Base-by-base conservation (phyloP, 2,797 vertebrate species). In the Ctenopoma multispine region DNA sequence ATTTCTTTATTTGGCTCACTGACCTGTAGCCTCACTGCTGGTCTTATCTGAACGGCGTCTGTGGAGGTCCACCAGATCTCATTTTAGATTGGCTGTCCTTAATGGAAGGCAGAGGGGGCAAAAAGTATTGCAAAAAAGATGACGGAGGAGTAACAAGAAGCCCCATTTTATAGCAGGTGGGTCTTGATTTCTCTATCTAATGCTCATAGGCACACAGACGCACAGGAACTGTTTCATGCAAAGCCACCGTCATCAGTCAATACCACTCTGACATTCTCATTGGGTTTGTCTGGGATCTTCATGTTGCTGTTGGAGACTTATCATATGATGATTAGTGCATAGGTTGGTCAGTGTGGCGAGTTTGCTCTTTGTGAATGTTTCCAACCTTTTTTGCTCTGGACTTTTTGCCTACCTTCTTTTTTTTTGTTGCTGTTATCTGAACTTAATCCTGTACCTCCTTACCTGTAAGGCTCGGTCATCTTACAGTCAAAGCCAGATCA, bases 1-100 rank as follows among this genome's bases (percentile, higher is more conserved):
- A 63, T 77, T 67, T 70, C 63, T 73, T 69, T 67, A 74, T 70
- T 69, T 47, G 49, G 61, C 71, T 83, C 63, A 40, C 63, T 89
- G 80, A 83, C 74, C 77, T 75, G 73, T 60, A 62, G 71, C 64
- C 41, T 27, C 34, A 47, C 56, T 1, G 38, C 48, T 61, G 64
- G 27, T 63, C 71, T 83, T 81, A 80, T 88, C 81, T 41, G 2
- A 0, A 10, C 51, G 3, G 41, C 0, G 58, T 62, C 41, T 55
- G 63, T 38, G 43, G 61, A 76, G 56, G 64, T 79, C 53, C 67
- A 53, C 48, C 40, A 83, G 88, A 87, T 91, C 75, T 89, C 81
- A 91, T 91, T 90, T 89, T 75, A 90, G 89, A 91, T 89, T 59
- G 68, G 29, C 58, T 9, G 51, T 12, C 23, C 77, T 62, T 79